Conservation (phyloP, 2,888 invertebrate genomes). For the Rosalia funebris region DNA sequence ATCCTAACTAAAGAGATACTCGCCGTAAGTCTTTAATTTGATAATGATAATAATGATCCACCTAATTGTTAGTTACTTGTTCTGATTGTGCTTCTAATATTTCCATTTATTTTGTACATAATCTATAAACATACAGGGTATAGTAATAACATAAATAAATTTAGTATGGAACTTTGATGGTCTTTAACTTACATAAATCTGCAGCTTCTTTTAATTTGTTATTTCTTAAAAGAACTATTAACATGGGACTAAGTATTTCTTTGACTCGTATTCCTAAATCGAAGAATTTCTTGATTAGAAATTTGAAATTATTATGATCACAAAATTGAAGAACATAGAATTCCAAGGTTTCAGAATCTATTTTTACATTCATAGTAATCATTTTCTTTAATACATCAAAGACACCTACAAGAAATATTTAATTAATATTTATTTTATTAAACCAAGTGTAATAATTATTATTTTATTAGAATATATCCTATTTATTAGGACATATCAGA, state of each 20-base stretch:
- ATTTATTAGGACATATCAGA: no score
- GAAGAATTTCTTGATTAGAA: conserved; percentile 66
- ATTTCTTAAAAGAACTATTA: conserved; percentile 62
- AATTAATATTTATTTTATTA: no score
- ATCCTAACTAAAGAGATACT: no score
- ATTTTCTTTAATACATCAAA: conserved; percentile 68
- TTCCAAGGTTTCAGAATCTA: conserved; percentile 70
- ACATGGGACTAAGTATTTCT: conserved; percentile 65
- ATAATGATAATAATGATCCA: no score
- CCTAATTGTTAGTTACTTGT: no score
- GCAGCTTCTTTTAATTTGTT: conserved; percentile 58
- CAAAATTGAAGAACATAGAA: conserved; percentile 69
- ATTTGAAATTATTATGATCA: conserved; percentile 65
- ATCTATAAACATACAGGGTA: no score
- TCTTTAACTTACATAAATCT: conserved; percentile 68
- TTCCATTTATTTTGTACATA: no score
- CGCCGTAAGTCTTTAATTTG: no score
- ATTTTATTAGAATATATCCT: not conserved
- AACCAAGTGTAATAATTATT: no score
- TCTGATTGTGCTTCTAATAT: no score
- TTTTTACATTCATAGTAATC: conserved; percentile 66
- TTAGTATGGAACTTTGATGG: no score
- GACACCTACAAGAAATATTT: conserved; percentile 63
- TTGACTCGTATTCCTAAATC: conserved; percentile 62
- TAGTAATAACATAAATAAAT: no score